Percentiles rank a stretch among this genome's conserved stretches.
phyloP scores from a whole-genome alignment of 2,888 invertebrate genomes.

The Netelia melanura region DNA sequence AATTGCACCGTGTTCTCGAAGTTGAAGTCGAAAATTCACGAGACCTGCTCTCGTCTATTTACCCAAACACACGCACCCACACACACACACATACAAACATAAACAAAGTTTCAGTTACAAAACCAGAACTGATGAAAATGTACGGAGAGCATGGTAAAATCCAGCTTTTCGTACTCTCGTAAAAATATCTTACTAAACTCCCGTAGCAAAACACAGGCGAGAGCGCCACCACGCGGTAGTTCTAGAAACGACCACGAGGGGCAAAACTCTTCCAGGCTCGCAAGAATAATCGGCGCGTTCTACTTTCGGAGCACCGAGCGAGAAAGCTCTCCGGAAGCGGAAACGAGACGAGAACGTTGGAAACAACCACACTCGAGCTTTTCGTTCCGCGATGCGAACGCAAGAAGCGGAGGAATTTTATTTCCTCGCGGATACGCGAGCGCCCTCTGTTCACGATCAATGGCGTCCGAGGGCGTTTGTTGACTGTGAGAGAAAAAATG shows the following conservation, averaged over 20 bases:
- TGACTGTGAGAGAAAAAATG: no score
- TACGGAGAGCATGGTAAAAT: slow-evolving; percentile 1
- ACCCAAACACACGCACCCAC: no score
- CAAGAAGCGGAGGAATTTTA: neutral
- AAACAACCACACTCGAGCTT: slow-evolving; percentile 16
- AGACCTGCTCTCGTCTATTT: no score
- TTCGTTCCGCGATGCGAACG: neutral
- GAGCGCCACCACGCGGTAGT: neutral
- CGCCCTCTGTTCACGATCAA: no score
- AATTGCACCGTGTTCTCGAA: neutral
- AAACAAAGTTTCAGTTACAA: neutral
- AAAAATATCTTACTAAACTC: neutral
- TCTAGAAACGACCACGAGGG: slow-evolving; percentile 1
- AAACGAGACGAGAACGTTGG: slow-evolving; percentile 16
- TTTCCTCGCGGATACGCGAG: no score
- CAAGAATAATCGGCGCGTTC: slow-evolving; percentile 60
- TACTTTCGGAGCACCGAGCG: slow-evolving; percentile 48
- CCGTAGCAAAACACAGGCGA: neutral
- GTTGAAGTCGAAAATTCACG: no score
- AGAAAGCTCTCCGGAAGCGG: slow-evolving; percentile 28
- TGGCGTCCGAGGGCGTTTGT: no score
- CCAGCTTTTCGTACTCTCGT: neutral
- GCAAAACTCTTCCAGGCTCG: neutral
- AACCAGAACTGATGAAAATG: slow-evolving; percentile 7
- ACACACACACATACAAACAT: no score